Evolutionary conservation across 2,113 vertebrate species (phyloP).

Genomic region (Upupa epops): DNA sequence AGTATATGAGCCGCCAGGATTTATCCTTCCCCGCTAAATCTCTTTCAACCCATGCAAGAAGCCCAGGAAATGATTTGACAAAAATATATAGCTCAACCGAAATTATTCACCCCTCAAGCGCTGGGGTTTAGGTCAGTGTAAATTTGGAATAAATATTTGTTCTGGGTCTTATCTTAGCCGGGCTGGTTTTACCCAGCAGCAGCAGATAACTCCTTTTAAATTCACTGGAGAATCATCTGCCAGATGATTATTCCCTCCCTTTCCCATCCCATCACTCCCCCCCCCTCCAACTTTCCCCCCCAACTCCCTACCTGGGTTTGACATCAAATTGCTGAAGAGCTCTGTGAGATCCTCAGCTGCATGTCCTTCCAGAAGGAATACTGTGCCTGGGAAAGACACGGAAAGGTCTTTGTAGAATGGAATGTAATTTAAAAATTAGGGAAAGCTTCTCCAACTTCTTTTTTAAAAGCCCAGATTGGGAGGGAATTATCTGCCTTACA

Average conservation of each 20-base stretch:
- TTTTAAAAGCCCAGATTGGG: background rate
- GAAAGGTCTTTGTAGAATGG: background rate
- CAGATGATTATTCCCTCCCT: background rate
- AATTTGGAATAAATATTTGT: conserved; percentile 68
- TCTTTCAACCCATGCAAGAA: conserved; percentile 42
- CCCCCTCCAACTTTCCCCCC: background rate
- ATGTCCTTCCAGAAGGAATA: background rate
- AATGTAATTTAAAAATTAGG: background rate
- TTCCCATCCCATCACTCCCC: no score
- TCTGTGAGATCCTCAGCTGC: background rate
- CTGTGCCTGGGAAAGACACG: background rate
- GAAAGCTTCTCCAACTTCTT: background rate
- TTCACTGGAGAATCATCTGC: conserved; percentile 27
- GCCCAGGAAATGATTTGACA: conserved; percentile 30
- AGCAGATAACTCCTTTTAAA: conserved; percentile 44
- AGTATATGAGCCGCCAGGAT: background rate
- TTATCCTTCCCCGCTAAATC: conserved; percentile 48
- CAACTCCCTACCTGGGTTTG: background rate
- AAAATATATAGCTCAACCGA: conserved; percentile 20
- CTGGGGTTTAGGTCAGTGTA: conserved; percentile 61
- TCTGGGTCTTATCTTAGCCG: conserved; percentile 58
- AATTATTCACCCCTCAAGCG: conserved; percentile 42
- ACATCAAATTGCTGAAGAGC: background rate
- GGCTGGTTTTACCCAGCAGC: conserved; percentile 56
- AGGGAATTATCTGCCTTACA: background rate